phyloP scores from a whole-genome alignment of 1,140 invertebrate genomes.

The Pogonomyrmex barbatus region DNA sequence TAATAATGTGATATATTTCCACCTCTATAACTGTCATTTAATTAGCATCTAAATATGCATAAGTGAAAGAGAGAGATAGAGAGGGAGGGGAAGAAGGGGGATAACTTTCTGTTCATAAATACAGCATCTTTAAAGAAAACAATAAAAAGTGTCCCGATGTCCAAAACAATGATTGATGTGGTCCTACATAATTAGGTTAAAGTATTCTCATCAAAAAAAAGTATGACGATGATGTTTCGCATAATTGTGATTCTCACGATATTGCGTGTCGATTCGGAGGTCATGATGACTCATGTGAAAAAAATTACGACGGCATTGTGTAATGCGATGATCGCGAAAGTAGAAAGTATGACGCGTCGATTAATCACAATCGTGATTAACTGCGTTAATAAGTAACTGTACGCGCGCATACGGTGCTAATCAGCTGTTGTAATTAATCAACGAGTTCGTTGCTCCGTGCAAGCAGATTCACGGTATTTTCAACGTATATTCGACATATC shows the following conservation, averaged over 20 bases:
- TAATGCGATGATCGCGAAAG: slow-evolving; percentile 4
- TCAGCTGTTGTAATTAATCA: slow-evolving; percentile 73
- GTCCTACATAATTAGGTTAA: background rate
- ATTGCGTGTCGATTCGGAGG: slow-evolving; percentile 13
- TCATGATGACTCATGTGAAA: slow-evolving; percentile 41
- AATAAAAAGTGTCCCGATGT: background rate
- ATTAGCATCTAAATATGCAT: background rate
- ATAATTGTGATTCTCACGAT: background rate
- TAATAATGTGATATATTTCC: background rate
- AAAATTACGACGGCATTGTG: slow-evolving; percentile 38
- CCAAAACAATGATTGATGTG: background rate
- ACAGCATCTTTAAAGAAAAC: background rate
- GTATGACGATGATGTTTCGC: background rate
- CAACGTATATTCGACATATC: background rate
- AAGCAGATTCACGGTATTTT: slow-evolving; percentile 3
- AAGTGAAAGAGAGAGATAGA: background rate
- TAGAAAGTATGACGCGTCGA: slow-evolving; percentile 66
- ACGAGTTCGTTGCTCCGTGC: slow-evolving; percentile 66
- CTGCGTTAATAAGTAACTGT: slow-evolving; percentile 68
- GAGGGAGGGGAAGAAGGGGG: background rate
- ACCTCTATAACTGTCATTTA: background rate
- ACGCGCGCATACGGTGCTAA: slow-evolving; percentile 38
- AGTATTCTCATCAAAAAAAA: background rate
- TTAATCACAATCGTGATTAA: slow-evolving; percentile 71
- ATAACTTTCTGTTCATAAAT: background rate